Evolutionary conservation across 1,140 invertebrate species (phyloP).

Genomic region (Himalopsyche phryganea): DNA sequence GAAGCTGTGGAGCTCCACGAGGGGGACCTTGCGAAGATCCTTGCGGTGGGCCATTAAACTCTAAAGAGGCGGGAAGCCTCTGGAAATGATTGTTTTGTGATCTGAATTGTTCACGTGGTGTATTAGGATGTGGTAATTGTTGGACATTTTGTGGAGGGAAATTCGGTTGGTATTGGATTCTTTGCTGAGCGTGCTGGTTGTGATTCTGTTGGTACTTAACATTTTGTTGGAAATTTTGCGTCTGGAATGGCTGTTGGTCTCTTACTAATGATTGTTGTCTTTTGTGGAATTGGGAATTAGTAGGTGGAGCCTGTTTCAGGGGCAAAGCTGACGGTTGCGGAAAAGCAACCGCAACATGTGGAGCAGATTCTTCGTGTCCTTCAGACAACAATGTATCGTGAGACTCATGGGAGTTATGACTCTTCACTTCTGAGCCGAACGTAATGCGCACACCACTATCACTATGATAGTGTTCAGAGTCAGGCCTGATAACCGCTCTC

Average conservation of each 20-base stretch:
- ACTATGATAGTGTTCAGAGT: slow-evolving; percentile 75
- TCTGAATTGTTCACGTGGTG: slow-evolving; percentile 43
- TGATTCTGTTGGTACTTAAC: slow-evolving; percentile 33
- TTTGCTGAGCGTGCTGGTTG: slow-evolving; percentile 42
- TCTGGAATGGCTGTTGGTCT: slow-evolving; percentile 36
- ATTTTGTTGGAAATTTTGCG: slow-evolving; percentile 9
- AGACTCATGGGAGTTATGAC: slow-evolving; percentile 52
- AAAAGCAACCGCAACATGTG: slow-evolving; percentile 56
- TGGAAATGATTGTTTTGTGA: slow-evolving; percentile 34
- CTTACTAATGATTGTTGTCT: slow-evolving; percentile 37
- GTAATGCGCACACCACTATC: slow-evolving; percentile 71
- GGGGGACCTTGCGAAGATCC: slow-evolving; percentile 40
- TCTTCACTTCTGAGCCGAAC: slow-evolving; percentile 61
- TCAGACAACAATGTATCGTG: slow-evolving; percentile 52
- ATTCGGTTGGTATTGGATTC: slow-evolving; percentile 51
- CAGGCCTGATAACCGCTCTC: slow-evolving; percentile 76
- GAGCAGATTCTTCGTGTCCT: slow-evolving; percentile 55
- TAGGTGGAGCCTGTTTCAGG: slow-evolving; percentile 34
- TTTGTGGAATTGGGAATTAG: slow-evolving; percentile 25
- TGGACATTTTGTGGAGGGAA: slow-evolving; percentile 43
- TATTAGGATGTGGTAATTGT: slow-evolving; percentile 46
- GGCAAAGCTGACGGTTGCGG: slow-evolving; percentile 43
- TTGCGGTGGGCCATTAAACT: slow-evolving; percentile 38
- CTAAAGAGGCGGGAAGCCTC: slow-evolving; percentile 16
- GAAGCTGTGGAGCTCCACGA: slow-evolving; percentile 37